Base-by-base conservation (phyloP, 1,140 invertebrate genomes). In the Eciton burchellii region DNA sequence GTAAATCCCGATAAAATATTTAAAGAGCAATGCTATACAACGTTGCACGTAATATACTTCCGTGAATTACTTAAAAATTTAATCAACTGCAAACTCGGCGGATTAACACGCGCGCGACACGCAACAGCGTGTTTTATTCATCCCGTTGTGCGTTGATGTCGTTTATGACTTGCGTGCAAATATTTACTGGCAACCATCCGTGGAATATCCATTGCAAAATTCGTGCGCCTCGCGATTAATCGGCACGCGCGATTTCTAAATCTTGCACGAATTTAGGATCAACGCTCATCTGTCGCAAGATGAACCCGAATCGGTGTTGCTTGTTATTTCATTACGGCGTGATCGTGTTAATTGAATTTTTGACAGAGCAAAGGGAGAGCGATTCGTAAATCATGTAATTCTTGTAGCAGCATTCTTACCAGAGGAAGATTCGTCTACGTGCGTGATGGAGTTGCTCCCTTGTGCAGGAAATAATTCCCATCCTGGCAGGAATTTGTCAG, bases 141-240 rank as follows among this genome's bases (percentile, higher is more conserved):
- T 87, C 85, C 2, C 26, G 87, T 74, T 77, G 86, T 76, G 68
- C 85, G 74, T 88, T 76, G 63, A 85, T 84, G 76, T 73, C 70
- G 29, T 19, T 63, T 54, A 79, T 88, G 71, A 89, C 89, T 89
- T 84, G 35, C 77, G 84, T 89, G n/a, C n/a, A 89, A 89, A 91
- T 89, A 83, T 84, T 83, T n/a, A n/a, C n/a, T 86, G 82, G 85
- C 74, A 83, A 79, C 21, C n/a, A 35, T 19, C 65, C 52, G 57
- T 83, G 70, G 84, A 79, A 88, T 90, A 88, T 89, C 83, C 85
- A 84, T 86, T 85, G 52, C 71, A 68, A 82, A 84, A 77, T 85
- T 87, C 72, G 60, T 83, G 19, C 14, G 9, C 12, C 14, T n/a
- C 35, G 14, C 54, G 21, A 54, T 16, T 12, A 35, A 54, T 82